A percentile compares a stretch with the other conserved stretches of the same genome.
Conservation (phyloP, 2,888 invertebrate genomes). For the Acheta domesticus region DNA sequence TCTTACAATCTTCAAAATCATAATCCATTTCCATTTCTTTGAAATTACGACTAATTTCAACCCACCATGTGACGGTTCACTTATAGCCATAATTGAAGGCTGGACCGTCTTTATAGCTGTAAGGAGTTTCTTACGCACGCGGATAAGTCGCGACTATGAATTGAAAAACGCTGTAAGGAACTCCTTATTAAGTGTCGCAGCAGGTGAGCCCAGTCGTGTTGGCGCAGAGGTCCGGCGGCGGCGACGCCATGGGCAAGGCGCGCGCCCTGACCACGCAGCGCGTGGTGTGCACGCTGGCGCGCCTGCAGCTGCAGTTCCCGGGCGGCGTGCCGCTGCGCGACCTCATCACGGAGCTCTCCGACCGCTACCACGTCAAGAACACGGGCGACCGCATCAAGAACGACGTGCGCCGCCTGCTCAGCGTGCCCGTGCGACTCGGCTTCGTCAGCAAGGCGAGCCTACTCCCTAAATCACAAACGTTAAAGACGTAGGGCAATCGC, state of each 20-base stretch:
- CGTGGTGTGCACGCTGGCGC: neutral
- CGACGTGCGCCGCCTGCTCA: neutral
- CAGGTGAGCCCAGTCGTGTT: neutral
- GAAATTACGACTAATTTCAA: too few relatives aligned
- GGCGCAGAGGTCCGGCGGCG: neutral
- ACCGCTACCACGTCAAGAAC: neutral
- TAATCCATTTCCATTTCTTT: too few relatives aligned
- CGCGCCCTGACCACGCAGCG: neutral
- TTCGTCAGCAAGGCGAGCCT: neutral
- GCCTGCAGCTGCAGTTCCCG: neutral
- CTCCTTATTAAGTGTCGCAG: too few relatives aligned
- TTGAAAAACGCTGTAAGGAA: too few relatives aligned
- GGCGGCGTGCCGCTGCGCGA: neutral
- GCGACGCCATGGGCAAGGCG: neutral
- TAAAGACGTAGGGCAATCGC: too few relatives aligned
- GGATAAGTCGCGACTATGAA: too few relatives aligned
- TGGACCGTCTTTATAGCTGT: too few relatives aligned
- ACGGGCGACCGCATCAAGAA: neutral
- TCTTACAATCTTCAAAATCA: too few relatives aligned
- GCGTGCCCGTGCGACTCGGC: neutral
- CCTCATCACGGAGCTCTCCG: neutral
- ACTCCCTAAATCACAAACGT: too few relatives aligned
- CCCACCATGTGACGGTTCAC: too few relatives aligned
- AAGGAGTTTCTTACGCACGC: too few relatives aligned
- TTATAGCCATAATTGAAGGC: too few relatives aligned